phyloP scores from a whole-genome alignment of 2,888 invertebrate species.

The Coelinius sp. region DNA sequence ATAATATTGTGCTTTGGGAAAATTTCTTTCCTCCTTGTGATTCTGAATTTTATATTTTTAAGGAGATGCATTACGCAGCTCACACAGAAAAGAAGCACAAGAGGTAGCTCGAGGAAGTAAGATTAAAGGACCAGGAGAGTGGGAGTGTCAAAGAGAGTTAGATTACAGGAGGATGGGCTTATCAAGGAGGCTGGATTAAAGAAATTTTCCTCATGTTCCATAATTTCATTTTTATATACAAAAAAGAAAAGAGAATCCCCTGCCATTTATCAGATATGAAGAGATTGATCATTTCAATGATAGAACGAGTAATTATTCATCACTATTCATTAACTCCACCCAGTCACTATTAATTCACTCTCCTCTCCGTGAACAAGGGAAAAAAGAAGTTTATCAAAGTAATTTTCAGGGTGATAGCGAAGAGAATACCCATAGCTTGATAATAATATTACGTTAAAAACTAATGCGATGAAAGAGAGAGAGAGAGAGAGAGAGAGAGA shows the following conservation, averaged over 20 bases:
- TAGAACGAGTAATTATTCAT: not conserved
- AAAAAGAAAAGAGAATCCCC: not conserved
- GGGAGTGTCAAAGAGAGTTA: slow-evolving; percentile 9
- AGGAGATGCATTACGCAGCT: slow-evolving; percentile 4
- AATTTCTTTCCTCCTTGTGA: not conserved
- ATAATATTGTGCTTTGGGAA: not conserved
- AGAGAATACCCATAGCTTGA: slow-evolving; percentile 9
- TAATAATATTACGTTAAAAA: slow-evolving; percentile 23
- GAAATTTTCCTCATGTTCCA: not conserved
- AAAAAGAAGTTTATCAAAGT: slow-evolving; percentile 10
- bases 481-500: too few relatives aligned
- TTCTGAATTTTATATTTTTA: slow-evolving; percentile 5
- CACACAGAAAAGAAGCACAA: not conserved
- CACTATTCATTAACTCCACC: slow-evolving; percentile 10
- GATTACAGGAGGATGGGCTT: not conserved
- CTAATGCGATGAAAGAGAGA: not conserved
- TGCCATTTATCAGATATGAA: not conserved
- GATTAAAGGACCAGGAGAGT: slow-evolving; percentile 8
- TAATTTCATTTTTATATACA: not conserved
- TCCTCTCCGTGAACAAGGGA: not conserved
- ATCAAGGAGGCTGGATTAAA: slow-evolving; percentile 12
- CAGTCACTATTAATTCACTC: slow-evolving; percentile 21
- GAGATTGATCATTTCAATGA: slow-evolving; percentile 1
- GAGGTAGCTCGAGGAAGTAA: not conserved
- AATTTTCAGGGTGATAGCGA: slow-evolving; percentile 11